Evolutionary conservation across 2,113 vertebrate genomes (phyloP).

Genomic region (Coreoperca whiteheadi): DNA sequence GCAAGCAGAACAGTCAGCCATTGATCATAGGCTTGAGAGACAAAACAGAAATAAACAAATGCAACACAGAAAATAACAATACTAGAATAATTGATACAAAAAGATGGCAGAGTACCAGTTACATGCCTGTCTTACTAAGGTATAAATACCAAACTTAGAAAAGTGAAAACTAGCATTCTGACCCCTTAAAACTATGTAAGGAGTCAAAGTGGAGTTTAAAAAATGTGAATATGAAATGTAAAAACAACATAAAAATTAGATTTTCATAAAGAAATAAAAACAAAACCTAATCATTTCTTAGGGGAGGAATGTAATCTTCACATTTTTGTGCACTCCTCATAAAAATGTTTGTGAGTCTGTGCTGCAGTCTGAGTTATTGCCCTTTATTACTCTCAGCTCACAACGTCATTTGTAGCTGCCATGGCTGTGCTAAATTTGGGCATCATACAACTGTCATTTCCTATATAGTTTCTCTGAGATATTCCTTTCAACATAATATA

Average conservation of each 20-base stretch:
- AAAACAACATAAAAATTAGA: too few species aligned
- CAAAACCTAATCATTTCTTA: neutral
- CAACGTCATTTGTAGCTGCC: conserved; percentile 25
- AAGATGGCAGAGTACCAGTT: neutral
- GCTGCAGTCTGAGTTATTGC: neutral
- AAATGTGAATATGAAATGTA: neutral
- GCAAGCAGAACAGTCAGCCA: neutral
- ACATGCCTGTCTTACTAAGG: neutral
- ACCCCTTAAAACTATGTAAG: neutral
- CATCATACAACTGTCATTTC: conserved; percentile 43
- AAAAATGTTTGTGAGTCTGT: conserved; percentile 15
- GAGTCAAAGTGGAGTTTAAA: neutral
- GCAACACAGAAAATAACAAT: neutral
- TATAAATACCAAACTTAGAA: neutral
- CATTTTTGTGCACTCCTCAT: conserved; percentile 3
- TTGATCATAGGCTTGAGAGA: conserved; percentile 10
- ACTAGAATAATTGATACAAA: neutral
- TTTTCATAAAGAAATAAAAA: too few species aligned
- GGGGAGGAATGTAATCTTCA: neutral
- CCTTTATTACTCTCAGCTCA: conserved; percentile 25
- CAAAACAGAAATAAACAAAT: conserved; percentile 27
- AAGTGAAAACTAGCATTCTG: neutral
- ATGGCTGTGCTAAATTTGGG: conserved; percentile 19
- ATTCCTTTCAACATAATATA: conserved; percentile 38
- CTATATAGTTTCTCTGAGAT: conserved; percentile 1